These are phyloP conservation scores for Oryzaephilus surinamensis DNA, from an alignment of 1,140 invertebrate genomes.

Conservation along the genomic window DNA sequence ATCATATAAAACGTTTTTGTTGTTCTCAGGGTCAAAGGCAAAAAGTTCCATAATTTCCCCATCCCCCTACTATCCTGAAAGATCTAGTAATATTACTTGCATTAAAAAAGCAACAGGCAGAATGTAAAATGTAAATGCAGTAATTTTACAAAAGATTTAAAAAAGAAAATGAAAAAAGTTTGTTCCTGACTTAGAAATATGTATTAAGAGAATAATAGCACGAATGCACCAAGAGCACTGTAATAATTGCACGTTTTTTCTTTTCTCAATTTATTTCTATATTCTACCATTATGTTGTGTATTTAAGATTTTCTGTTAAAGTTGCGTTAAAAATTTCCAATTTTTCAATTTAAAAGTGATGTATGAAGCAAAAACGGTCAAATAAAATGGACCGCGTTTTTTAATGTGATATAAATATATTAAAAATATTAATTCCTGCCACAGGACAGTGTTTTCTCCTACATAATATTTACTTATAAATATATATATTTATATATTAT, in stretches of 20 bases:
- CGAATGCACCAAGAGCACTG: constrained; percentile 14
- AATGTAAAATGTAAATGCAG: too few relatives aligned
- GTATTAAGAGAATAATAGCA: too few relatives aligned
- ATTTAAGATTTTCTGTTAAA: constrained; percentile 1
- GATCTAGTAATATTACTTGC: too few relatives aligned
- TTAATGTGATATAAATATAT: constrained; percentile 24
- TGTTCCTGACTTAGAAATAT: constrained; percentile 13
- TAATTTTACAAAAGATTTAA: too few relatives aligned
- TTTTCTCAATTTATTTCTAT: too few relatives aligned
- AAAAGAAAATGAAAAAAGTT: constrained; percentile 6
- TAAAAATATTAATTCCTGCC: too few relatives aligned
- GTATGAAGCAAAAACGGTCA: constrained; percentile 12
- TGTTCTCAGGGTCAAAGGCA: constrained; percentile 18
- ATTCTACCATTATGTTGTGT: constrained; percentile 2
- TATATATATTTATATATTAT: too few relatives aligned
- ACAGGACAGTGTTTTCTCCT: constrained; percentile 17
- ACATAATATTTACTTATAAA: constrained; percentile 11
- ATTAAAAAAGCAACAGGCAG: too few relatives aligned
- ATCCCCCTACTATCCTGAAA: constrained; percentile 7
- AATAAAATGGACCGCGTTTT: constrained; percentile 16
- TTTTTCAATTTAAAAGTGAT: constrained; percentile 12
- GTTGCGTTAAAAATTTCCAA: constrained; percentile 1
- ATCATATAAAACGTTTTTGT: too few relatives aligned
- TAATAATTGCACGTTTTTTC: constrained; percentile 13
- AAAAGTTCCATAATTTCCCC: constrained; percentile 12